Base-by-base conservation (phyloP, 2,888 invertebrate genomes). In the Lysandra bellargus region DNA sequence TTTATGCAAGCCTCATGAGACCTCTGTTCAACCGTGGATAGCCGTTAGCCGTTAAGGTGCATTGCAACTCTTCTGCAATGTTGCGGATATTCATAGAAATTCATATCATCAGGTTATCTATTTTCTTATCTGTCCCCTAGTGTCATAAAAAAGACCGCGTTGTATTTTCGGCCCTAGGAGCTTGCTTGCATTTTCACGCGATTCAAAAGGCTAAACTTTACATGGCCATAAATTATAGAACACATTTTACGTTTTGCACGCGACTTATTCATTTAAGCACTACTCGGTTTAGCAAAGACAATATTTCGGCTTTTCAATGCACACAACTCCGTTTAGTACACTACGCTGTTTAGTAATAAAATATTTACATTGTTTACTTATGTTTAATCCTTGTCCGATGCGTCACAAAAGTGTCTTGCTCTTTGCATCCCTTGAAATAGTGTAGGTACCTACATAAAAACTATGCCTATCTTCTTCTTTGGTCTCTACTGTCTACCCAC, bases 181-280 rank as follows among this genome's bases (percentile, higher is more conserved):
- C 69, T 37, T 14, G 17, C 69, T 69, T 30, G 33, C 17, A 69
- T 33, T 69, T 69, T 30, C 33, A 33, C 33, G 33, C 69, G 17
- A 69, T 0, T 33, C 0, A 1, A 30, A 64, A 64, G 30, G 64
- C 12, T 30, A 30, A 64, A 30, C 30, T 64, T 64, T 30, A 30
- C 64, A 9, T 64, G 64, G 5, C 33, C 33, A 69, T 69, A 69
- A 69, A 69, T 69, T 69, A 69, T 69, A 37, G 30, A 33, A 37
- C 69, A 69, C 69, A 69, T 33, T 69, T 37, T 37, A 69, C 5
- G 37, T 37, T 69, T 69, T 69, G 69, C 69, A 69, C 69, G 69
- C 69, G 69, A 69, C 37, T 69, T 69, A 69, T 69, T 69, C 37
- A 69, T 69, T 37, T 69, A 37, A 37, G 69, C 69, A 33, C 33